Evolutionary conservation across 2,113 vertebrate species (phyloP).

Genomic region (Sturnus vulgaris): DNA sequence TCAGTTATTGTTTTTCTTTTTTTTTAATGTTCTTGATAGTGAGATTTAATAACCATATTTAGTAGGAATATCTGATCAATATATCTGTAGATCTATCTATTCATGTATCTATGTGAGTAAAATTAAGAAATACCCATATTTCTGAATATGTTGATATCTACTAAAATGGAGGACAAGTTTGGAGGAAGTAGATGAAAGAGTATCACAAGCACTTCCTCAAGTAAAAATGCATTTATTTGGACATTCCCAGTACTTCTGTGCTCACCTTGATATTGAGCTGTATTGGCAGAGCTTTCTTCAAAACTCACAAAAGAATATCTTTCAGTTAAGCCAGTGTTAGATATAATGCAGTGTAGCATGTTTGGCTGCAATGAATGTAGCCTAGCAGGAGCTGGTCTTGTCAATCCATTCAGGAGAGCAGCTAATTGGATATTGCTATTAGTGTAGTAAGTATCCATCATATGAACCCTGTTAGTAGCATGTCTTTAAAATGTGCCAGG

Average conservation of each 20-base stretch:
- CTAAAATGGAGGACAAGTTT: neutral
- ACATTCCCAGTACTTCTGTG: neutral
- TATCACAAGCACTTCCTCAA: neutral
- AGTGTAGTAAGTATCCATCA: neutral
- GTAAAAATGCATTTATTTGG: neutral
- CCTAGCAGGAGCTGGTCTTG: neutral
- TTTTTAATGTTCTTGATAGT: neutral
- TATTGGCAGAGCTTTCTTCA: neutral
- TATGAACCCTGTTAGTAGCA: neutral
- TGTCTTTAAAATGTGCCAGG: neutral
- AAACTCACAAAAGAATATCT: neutral
- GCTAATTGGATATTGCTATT: neutral
- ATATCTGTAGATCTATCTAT: neutral
- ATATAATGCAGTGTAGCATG: neutral
- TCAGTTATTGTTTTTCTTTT: too few species aligned
- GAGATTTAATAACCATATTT: neutral
- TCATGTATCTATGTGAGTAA: neutral
- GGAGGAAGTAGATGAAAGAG: neutral
- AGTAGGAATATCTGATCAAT: neutral
- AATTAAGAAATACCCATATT: neutral
- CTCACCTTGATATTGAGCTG: neutral
- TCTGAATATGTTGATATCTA: neutral
- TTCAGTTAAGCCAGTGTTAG: neutral
- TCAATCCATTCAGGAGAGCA: neutral
- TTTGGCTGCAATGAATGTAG: neutral